Conservation (phyloP, 2,888 invertebrate genomes). For the Herminia tarsipennalis region DNA sequence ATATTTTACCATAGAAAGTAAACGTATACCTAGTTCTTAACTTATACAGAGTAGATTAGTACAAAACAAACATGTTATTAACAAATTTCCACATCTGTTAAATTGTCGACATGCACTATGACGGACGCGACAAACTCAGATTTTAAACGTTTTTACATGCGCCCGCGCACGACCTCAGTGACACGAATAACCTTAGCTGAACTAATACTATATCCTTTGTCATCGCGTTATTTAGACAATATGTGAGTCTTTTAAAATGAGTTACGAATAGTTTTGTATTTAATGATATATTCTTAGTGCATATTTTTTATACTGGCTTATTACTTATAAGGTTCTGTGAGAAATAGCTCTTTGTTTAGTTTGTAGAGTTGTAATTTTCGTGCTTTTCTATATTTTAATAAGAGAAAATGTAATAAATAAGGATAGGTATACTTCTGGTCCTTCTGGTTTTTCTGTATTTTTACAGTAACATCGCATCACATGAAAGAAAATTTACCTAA, state of each 20-base stretch:
- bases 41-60: too few species aligned
- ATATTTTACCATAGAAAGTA: too few species aligned
- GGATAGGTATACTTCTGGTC: too few species aligned
- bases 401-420: too few species aligned
- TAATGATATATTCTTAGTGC: neutral
- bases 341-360: too few species aligned
- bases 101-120: conserved; percentile 4
- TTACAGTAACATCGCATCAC: too few species aligned
- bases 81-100: neutral
- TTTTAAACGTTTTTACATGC: conserved; percentile 35
- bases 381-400: too few species aligned
- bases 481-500: too few species aligned
- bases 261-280: conserved; percentile 12
- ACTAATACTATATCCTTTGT: conserved; percentile 34
- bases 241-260: conserved; percentile 18
- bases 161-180: conserved; percentile 42
- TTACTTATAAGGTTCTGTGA: neutral
- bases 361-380: too few species aligned
- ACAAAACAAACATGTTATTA: too few species aligned
- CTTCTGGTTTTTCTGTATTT: too few species aligned
- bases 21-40: too few species aligned
- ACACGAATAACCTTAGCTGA: conserved; percentile 49
- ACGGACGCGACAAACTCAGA: conserved; percentile 12
- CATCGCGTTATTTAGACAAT: conserved; percentile 23
- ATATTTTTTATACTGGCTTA: neutral